Conservation (phyloP, 1,140 invertebrate genomes). For the Drosophila nebulosa region DNA sequence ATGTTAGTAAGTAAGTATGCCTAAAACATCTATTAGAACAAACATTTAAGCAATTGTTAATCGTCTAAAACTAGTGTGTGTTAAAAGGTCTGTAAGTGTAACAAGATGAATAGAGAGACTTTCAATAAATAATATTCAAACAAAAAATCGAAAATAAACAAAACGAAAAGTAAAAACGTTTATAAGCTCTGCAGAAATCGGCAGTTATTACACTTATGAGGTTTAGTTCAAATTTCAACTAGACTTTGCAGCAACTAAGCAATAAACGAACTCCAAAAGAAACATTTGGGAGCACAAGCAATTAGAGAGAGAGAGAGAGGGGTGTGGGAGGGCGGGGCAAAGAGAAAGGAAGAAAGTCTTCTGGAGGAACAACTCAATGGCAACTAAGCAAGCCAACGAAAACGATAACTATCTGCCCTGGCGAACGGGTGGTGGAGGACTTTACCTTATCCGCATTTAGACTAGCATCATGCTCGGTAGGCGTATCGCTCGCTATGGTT, state of each 20-base stretch:
- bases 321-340: neutral
- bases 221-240: neutral
- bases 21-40: conserved; percentile 30
- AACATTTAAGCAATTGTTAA: conserved; percentile 33
- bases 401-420: neutral
- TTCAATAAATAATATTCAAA: neutral
- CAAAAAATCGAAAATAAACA: conserved; percentile 16
- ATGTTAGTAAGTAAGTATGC: too few species aligned
- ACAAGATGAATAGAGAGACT: neutral
- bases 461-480: conserved; percentile 57
- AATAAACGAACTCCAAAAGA: neutral
- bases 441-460: conserved; percentile 54
- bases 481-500: conserved; percentile 61
- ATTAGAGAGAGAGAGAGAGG: neutral
- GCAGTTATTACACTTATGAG: neutral
- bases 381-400: neutral
- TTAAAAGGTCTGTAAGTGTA: conserved; percentile 1
- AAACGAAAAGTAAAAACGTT: neutral
- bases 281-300: neutral
- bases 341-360: too few species aligned
- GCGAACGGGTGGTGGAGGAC: neutral
- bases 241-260: neutral
- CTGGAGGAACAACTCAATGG: neutral
- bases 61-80: neutral
- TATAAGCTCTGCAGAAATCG: neutral